A percentile compares a stretch with the other conserved stretches of the same genome.
Conservation (phyloP, 1,140 invertebrate species). For the Euborellia annulipes region DNA sequence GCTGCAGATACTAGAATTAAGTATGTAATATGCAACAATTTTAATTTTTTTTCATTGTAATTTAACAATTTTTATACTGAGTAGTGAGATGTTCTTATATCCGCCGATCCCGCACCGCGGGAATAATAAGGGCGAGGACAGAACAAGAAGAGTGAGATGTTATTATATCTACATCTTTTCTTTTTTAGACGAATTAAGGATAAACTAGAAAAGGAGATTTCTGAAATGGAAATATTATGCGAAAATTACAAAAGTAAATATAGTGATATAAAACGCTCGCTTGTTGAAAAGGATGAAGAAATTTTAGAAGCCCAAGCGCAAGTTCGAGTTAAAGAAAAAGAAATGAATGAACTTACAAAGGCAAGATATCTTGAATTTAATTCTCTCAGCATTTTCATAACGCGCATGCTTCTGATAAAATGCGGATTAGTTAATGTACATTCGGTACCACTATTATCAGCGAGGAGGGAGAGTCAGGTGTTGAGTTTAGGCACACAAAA, state of each 20-base stretch:
- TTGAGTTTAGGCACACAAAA: conserved; percentile 4
- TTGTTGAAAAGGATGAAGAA: conserved; percentile 37
- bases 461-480: neutral
- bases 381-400: too few relatives aligned
- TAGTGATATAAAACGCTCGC: conserved; percentile 37
- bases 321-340: conserved; percentile 30
- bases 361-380: conserved; percentile 24
- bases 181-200: conserved; percentile 57
- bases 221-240: conserved; percentile 33
- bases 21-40: too few relatives aligned
- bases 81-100: too few relatives aligned
- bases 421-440: neutral
- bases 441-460: conserved; percentile 4
- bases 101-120: too few relatives aligned
- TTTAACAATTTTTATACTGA: conserved; percentile 6
- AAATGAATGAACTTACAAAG: conserved; percentile 35
- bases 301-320: conserved; percentile 32
- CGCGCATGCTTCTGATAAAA: too few relatives aligned
- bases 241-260: conserved; percentile 38
- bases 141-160: too few relatives aligned
- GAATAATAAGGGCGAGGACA: too few relatives aligned
- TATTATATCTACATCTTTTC: too few relatives aligned
- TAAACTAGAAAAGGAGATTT: conserved; percentile 52
- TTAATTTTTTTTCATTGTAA: neutral
- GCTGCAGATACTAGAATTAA: too few relatives aligned